These are phyloP conservation scores for Heliornis fulica DNA, from an alignment of 2,113 vertebrate genomes.

Conservation along the genomic window DNA sequence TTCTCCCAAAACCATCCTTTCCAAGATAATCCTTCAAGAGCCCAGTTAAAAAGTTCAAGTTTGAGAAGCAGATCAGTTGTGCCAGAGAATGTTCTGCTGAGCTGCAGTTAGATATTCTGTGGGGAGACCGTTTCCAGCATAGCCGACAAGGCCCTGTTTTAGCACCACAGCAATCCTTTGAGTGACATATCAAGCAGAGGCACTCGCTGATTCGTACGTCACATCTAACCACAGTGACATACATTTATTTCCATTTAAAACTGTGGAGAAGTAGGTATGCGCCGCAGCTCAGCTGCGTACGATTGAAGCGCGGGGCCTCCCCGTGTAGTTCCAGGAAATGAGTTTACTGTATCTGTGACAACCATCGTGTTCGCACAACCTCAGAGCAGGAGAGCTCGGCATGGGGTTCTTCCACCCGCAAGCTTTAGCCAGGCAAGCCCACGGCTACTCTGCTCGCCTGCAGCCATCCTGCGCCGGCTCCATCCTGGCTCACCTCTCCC, in stretches of 20 bases:
- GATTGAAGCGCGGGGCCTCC: background rate
- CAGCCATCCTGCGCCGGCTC: background rate
- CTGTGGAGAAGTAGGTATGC: background rate
- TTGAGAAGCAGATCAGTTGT: rapidly evolving
- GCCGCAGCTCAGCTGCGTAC: background rate
- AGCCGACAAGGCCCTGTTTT: background rate
- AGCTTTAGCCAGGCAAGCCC: rapidly evolving
- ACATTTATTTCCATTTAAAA: constrained; percentile 27
- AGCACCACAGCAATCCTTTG: background rate
- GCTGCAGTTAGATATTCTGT: background rate
- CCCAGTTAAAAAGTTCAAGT: background rate
- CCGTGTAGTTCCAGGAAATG: constrained; percentile 62
- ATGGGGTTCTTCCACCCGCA: rapidly evolving
- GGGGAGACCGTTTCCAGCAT: background rate
- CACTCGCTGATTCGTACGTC: background rate
- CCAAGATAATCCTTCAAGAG: background rate
- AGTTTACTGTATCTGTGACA: constrained; percentile 53
- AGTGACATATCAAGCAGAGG: background rate
- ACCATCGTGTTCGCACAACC: background rate
- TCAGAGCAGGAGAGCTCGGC: background rate
- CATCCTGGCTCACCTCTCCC: background rate
- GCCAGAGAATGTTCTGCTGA: background rate
- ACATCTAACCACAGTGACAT: background rate
- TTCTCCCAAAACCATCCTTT: background rate
- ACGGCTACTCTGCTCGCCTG: rapidly evolving